Percentiles rank a stretch among this genome's conserved stretches.
Conservation (phyloP, 2,888 invertebrate genomes). For the Callinectes sapidus region DNA sequence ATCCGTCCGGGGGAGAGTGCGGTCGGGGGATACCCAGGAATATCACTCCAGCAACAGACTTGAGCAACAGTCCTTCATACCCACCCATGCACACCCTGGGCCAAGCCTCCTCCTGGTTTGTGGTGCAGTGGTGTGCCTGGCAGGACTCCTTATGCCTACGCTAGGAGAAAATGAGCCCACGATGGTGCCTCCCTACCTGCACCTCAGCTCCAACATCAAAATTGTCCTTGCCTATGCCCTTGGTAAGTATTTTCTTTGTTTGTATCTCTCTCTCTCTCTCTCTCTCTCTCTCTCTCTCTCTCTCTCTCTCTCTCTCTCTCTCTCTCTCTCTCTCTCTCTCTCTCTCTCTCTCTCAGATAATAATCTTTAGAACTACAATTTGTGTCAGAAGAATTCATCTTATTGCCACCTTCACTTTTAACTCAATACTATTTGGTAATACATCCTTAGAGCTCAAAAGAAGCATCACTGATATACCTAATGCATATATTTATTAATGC, state of each 20-base stretch:
- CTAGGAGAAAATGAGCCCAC: constrained; percentile 39
- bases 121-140: constrained; percentile 50
- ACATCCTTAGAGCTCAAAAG: too few relatives aligned
- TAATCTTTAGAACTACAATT: too few relatives aligned
- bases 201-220: constrained; percentile 55
- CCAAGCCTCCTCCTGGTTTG: constrained; percentile 55
- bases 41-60: not conserved
- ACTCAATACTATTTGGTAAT: too few relatives aligned
- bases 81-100: constrained; percentile 21
- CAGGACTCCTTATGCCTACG: constrained; percentile 56
- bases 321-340: too few relatives aligned
- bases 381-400: too few relatives aligned
- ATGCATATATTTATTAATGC: not conserved
- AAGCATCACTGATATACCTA: not conserved
- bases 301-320: not conserved
- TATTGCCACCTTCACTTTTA: too few relatives aligned
- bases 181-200: constrained; percentile 48
- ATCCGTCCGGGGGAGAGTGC: constrained; percentile 56
- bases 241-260: constrained; percentile 31
- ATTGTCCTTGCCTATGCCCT: constrained; percentile 58
- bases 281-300: constrained; percentile 1
- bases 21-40: not conserved
- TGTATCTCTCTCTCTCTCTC: not conserved
- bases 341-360: too few relatives aligned
- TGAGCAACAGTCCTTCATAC: constrained; percentile 43